Conservation (phyloP, 2,113 vertebrate genomes). For the Speoplatyrhinus poulsoni region DNA sequence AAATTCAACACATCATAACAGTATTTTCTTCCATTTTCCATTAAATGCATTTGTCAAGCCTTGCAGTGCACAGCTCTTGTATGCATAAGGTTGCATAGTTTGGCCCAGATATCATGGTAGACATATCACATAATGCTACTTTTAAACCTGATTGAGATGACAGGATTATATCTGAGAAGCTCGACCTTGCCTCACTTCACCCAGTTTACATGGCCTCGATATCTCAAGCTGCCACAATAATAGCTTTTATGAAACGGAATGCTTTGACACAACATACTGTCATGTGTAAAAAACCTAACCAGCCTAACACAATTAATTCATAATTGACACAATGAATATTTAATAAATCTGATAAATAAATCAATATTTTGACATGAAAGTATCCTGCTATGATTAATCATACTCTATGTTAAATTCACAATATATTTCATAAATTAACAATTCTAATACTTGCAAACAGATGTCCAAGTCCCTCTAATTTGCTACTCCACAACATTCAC, state of each 20-base stretch:
- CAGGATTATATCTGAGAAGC: constrained; percentile 46
- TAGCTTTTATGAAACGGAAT: constrained; percentile 17
- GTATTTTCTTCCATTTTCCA: not conserved
- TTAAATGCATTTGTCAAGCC: not conserved
- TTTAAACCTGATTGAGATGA: constrained; percentile 25
- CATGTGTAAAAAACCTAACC: not conserved
- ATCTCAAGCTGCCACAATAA: constrained; percentile 22
- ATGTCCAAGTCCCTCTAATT: too few relatives aligned
- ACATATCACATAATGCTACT: constrained; percentile 23
- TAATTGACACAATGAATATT: not conserved
- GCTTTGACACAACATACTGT: not conserved
- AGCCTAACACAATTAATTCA: constrained; percentile 3
- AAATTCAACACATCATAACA: not conserved
- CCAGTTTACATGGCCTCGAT: constrained; percentile 40
- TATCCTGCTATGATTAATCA: too few relatives aligned
- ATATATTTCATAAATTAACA: too few relatives aligned
- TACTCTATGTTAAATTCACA: too few relatives aligned
- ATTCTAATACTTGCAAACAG: too few relatives aligned
- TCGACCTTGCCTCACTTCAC: constrained; percentile 33
- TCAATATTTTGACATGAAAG: too few relatives aligned
- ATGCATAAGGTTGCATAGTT: constrained; percentile 32
- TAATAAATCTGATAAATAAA: not conserved
- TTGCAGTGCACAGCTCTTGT: constrained; percentile 14
- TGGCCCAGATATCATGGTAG: constrained; percentile 14
- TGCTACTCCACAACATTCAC: too few relatives aligned